Conservation (phyloP, 1,140 invertebrate species). For the Euura lappo region DNA sequence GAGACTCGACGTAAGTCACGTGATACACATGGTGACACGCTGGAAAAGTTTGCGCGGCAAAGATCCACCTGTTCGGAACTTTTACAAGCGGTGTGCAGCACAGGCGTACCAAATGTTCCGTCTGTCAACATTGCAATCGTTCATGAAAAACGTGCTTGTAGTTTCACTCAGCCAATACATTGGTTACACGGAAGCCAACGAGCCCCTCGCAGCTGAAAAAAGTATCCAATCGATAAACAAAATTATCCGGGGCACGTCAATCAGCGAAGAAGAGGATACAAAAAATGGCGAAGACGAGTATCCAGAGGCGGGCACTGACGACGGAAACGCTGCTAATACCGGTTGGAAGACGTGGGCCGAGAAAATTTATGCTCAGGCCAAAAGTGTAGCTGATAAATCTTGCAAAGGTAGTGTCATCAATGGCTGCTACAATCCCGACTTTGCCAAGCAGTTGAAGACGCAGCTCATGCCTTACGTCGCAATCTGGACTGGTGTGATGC, state of each 20-base stretch:
- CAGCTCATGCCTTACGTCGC: slow-evolving; percentile 17
- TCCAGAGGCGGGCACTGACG: background rate
- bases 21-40: slow-evolving; percentile 18
- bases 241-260: slow-evolving; percentile 19
- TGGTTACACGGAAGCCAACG: background rate
- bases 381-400: background rate
- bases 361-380: background rate
- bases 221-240: slow-evolving; percentile 17
- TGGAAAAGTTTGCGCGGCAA: slow-evolving; percentile 21
- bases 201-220: slow-evolving; percentile 15
- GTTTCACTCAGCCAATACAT: slow-evolving; percentile 18
- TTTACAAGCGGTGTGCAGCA: background rate
- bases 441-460: slow-evolving; percentile 16
- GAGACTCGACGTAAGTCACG: slow-evolving; percentile 22
- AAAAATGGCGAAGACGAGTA: background rate
- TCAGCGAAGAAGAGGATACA: background rate
- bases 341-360: background rate
- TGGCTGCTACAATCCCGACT: slow-evolving; percentile 20
- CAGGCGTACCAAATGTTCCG: background rate
- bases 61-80: background rate
- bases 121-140: background rate
- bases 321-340: background rate
- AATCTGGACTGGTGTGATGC: slow-evolving; percentile 25
- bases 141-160: background rate
- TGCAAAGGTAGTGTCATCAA: slow-evolving; percentile 9